Conservation (phyloP, 2,888 invertebrate species). For the Cephalotes varians region DNA sequence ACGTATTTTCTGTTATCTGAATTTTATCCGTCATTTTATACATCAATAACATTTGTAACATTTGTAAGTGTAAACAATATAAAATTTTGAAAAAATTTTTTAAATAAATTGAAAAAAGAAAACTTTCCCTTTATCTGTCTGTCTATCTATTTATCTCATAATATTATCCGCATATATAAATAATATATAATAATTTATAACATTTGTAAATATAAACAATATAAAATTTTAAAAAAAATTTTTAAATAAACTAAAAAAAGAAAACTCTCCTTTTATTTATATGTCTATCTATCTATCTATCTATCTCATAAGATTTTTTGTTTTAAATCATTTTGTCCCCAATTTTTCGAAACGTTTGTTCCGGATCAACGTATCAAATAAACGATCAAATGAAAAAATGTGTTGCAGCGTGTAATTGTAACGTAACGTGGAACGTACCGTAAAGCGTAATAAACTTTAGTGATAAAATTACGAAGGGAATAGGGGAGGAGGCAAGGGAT, state of each 20-base stretch:
- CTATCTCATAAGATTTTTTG: background rate
- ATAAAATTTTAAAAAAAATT: background rate
- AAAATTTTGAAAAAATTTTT: background rate
- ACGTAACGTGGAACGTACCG: background rate
- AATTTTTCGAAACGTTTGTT: background rate
- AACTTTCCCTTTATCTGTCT: no score
- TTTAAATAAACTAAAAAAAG: background rate
- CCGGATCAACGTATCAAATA: background rate
- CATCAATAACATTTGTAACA: background rate
- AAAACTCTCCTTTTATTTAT: no score
- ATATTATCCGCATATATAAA: no score
- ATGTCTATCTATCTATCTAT: background rate
- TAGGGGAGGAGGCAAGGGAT: background rate
- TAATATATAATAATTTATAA: no score
- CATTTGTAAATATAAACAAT: background rate
- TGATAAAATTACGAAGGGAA: background rate
- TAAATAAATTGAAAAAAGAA: background rate
- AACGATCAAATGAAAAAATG: background rate
- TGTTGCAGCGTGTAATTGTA: constrained; percentile 2
- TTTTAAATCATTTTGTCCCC: background rate
- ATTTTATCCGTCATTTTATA: background rate
- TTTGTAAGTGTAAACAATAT: background rate
- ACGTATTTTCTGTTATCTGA: background rate
- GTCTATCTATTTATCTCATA: background rate
- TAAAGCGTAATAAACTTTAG: background rate